Evolutionary conservation across 2,113 vertebrate species (phyloP), one percentile per base, ranked within the genome.

Genomic region (Lycocorax pyrrhopterus): DNA sequence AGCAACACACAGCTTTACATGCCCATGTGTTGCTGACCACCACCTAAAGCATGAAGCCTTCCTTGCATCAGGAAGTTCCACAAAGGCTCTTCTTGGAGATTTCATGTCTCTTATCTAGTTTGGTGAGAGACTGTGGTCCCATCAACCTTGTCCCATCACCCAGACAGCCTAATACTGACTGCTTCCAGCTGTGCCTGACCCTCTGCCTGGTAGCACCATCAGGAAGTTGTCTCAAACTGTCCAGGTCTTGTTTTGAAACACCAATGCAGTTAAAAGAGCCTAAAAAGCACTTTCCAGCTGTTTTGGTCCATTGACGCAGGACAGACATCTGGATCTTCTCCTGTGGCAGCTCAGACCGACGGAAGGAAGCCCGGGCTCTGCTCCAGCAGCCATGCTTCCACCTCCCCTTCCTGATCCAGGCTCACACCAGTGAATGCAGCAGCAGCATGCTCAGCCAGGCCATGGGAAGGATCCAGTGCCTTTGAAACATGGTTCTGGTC

Each of bases 281-380:
- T 51, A 26, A 79, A 85, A 82, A 44, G 21, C 30, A 13, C 52
- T 74, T 86, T 33, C 60, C 76, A 92, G 85, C 17, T 73, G 35
- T 51, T 87, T 44, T 6, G 44, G 76, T 55, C 72, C 84, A 84
- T 12, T 1, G 9, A 64, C 0, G 0, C 44, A 68, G 77, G 62
- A 92, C 52, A 81, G 69, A 87, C 15, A 56, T 47, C 74, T 78
- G 62, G 41, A 55, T 83, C 79, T 89, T 76, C 74, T 94, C 77
- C 78, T 67, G 66, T 37, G 30, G 91, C 91, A 94, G 68, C 49
- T 91, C 51, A 52, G 51, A 26, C 22, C 0, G 26, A 90, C 4
- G 37, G 95, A 95, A 91, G 81, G 91, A 96, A 95, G 67, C 51
- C 53, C 0, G 3, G 84, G 79, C 81, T 93, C n/a, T 62, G 89